phyloP scores from a whole-genome alignment of 2,797 vertebrate species.

The Arrhamphus sclerolepis region DNA sequence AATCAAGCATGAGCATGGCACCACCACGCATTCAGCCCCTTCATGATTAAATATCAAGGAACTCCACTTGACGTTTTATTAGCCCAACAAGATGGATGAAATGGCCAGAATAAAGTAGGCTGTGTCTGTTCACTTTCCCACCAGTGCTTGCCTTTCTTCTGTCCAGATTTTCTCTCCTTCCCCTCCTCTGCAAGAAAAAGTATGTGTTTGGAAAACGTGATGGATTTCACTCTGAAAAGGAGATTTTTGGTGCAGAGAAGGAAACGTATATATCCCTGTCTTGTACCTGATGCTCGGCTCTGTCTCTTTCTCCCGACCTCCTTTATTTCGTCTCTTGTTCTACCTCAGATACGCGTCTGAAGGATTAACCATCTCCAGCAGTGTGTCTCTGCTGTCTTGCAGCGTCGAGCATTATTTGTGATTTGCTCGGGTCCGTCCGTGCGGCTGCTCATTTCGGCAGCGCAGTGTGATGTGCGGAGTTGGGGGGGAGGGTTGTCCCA shows the following conservation, averaged over 20 bases:
- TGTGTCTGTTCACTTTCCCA: slow-evolving; percentile 85
- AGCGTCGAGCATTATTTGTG: slow-evolving; percentile 69
- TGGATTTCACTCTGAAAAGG: slow-evolving; percentile 66
- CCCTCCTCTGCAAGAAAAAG: slow-evolving; percentile 57
- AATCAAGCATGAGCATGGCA: slow-evolving; percentile 55
- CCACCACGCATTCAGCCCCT: slow-evolving; percentile 66
- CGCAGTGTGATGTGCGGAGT: slow-evolving; percentile 61
- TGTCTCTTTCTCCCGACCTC: slow-evolving; percentile 19
- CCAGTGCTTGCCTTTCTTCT: slow-evolving; percentile 67
- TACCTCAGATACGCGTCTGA: slow-evolving; percentile 68
- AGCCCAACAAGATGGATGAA: slow-evolving; percentile 94
- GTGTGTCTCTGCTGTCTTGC: slow-evolving; percentile 72
- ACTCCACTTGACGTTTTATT: slow-evolving; percentile 89
- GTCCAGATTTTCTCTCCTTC: slow-evolving; percentile 51
- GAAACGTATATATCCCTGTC: slow-evolving; percentile 59
- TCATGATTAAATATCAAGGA: slow-evolving; percentile 91
- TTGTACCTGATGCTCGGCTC: slow-evolving; percentile 64
- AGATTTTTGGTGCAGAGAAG: slow-evolving; percentile 53
- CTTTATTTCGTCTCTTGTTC: slow-evolving; percentile 43
- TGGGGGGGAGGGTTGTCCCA: slow-evolving; percentile 30
- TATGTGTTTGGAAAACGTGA: slow-evolving; percentile 72
- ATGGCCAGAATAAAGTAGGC: slow-evolving; percentile 87
- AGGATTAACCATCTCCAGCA: slow-evolving; percentile 77
- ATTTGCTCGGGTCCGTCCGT: slow-evolving; percentile 62
- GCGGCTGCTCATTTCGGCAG: slow-evolving; percentile 66